Conservation (phyloP, 1,140 invertebrate genomes). For the Atta texana region DNA sequence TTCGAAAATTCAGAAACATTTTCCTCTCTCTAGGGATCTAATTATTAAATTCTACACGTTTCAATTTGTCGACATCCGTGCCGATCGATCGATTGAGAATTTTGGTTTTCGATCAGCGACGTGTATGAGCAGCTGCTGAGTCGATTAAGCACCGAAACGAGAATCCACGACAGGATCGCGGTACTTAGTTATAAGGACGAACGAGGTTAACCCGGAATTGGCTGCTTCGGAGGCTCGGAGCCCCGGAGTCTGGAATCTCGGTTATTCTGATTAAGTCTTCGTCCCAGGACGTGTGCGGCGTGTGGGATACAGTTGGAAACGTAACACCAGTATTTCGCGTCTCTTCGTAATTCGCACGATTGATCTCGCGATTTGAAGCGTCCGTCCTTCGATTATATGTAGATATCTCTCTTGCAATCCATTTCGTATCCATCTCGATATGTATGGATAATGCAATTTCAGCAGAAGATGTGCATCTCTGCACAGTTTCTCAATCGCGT, state of each 20-base stretch:
- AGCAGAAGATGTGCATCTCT: not conserved
- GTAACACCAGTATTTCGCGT: slow-evolving; percentile 50
- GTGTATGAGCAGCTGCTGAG: slow-evolving; percentile 23
- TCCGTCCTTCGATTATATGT: slow-evolving; percentile 24
- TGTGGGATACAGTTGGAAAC: slow-evolving; percentile 35
- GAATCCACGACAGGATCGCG: slow-evolving; percentile 75
- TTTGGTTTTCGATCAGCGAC: slow-evolving; percentile 59
- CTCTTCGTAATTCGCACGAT: slow-evolving; percentile 53
- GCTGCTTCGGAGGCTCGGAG: slow-evolving; percentile 66
- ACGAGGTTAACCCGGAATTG: slow-evolving; percentile 78
- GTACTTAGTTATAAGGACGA: slow-evolving; percentile 75
- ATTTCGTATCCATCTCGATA: not conserved
- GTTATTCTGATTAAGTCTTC: slow-evolving; percentile 77
- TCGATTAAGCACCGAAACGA: slow-evolving; percentile 73
- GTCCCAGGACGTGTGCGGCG: slow-evolving; percentile 59
- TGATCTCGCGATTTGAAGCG: slow-evolving; percentile 26
- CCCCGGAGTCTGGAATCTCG: slow-evolving; percentile 76
- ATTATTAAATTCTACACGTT: slow-evolving; percentile 19
- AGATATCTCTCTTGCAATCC: not conserved
- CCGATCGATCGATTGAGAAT: slow-evolving; percentile 57
- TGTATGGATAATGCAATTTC: not conserved
- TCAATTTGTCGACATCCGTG: slow-evolving; percentile 37
- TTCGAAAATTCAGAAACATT: not conserved
- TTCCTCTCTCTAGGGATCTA: not conserved
- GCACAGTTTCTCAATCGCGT: not conserved